Base-by-base conservation (phyloP, 2,113 vertebrate genomes). In the Narcine bancroftii region DNA sequence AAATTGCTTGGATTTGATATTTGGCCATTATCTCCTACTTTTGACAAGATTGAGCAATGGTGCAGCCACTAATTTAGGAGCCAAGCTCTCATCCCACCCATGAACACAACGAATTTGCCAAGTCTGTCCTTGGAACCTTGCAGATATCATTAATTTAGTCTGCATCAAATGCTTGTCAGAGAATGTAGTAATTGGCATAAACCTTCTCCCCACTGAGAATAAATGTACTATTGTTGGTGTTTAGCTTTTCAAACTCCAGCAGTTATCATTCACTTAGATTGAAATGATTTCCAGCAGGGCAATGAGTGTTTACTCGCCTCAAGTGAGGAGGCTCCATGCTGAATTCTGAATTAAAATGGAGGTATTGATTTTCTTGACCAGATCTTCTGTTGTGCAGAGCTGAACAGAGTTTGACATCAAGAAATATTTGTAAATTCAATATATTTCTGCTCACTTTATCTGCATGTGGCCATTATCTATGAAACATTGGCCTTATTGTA, bases 81-180 rank as follows among this genome's bases (percentile, higher is more conserved):
- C 17, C 3, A 7, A 45, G 63, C 56, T 69, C 39, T 13, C n/a
- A 66, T 91, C 39, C 26, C 36, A 24, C 15, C 56, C 19, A 3
- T 63, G n/a, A 83, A 53, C 5, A 85, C 1, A 50, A 85, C 60
- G 50, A 85, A 60, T 56, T 60, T 10, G n/a, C 15, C 50, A 60
- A 15, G 39, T 1, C 9, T 65, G 85, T 42, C 24, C 19, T 91
- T 36, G 15, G 85, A 6, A 3, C 21, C 42, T 6, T 65, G 85
- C 85, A 39, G 85, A 39, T 36, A 63, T 63, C 85, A 42, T 63
- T 39, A 91, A 66, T 91, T 91, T 69, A 29, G 87, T 42, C 39
- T 66, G 10, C 26, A 36, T 42, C 87, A 13, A 24, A 69, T 26
- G 11, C 3, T 13, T 66, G 63, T 66, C 87, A 50, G 26, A 91